These are phyloP conservation scores for Xanthia icteritia DNA, from an alignment of 2,888 invertebrate species.

Conservation along the genomic window DNA sequence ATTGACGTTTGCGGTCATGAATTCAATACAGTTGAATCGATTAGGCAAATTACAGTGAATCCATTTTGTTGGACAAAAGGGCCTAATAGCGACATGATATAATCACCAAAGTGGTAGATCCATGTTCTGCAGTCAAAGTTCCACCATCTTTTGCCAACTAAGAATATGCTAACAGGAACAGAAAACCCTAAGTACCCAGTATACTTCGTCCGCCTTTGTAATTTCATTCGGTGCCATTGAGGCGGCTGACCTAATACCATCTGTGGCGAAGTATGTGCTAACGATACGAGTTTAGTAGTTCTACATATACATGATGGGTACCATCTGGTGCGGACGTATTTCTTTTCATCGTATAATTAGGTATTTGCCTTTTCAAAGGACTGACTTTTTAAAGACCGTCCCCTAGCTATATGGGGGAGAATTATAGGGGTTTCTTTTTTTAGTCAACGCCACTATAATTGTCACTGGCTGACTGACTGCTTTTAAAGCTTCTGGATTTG, in stretches of 20 bases:
- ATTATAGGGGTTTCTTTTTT: not conserved
- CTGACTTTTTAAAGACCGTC: not conserved
- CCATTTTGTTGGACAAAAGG: not conserved
- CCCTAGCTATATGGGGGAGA: not conserved
- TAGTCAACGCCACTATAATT: not conserved
- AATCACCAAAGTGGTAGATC: not conserved
- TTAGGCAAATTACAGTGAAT: not conserved
- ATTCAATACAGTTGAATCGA: too few species aligned
- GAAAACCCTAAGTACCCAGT: not conserved
- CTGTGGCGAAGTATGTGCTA: slow-evolving; percentile 22
- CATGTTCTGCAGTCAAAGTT: not conserved
- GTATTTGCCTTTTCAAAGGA: not conserved
- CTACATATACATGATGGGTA: not conserved
- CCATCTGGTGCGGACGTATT: not conserved
- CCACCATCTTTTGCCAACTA: not conserved
- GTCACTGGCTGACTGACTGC: not conserved
- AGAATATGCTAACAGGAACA: not conserved
- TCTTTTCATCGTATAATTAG: not conserved
- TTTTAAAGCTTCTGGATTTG: not conserved
- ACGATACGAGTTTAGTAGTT: not conserved
- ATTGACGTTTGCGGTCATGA: not conserved
- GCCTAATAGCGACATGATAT: not conserved
- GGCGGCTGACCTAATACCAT: slow-evolving; percentile 29
- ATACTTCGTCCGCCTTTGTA: not conserved
- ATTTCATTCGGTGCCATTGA: slow-evolving; percentile 19